Base-by-base conservation (phyloP, 2,113 vertebrate genomes). In the Oxygymnocypris stewartii region DNA sequence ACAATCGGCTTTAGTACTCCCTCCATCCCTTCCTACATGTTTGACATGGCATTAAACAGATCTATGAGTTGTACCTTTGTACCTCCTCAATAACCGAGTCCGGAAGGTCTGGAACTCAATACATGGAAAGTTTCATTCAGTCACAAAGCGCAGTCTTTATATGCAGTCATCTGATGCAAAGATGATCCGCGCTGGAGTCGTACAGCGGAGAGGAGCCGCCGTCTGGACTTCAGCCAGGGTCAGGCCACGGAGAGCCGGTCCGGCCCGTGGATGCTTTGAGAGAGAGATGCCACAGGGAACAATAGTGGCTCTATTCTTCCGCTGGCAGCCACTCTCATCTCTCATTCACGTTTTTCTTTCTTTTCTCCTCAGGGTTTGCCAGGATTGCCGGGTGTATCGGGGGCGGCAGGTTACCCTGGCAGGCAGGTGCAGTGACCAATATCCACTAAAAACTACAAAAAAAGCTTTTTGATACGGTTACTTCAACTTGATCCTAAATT, bases 381-480 rank as follows among this genome's bases (percentile, higher is more conserved):
- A 89, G 98, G 98, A 93, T 87, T 94, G 87, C 88, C 93, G 90
- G 98, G 98, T 89, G 94, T 92, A 89, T 81, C 89, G 51, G 98
- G 98, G 74, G 93, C 95, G 86, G 94, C 93, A 94, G 98, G 98
- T 96, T 99, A 97, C 95, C 97, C 97, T 98, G 98, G 98, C 97
- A 99, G 98, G 98, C 98, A 99, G 98, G 98, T 99, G 97, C 98
- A 99, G 98, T 99, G 96, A 97, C 95, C 96, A 92, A 91, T 89
- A 90, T 91, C 92, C 71, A 88, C 88, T 73, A 73, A 73, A 40
- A 40, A 23, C 61, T 28, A 28, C 63, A 65, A 42, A 10, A 31
- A 35, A 14, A 0, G 20, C 69, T 40, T 23, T 9, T 9, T 18
- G 31, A 37, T 42, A 20, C 4, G 20, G 67, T 18, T 23, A 40